Evolutionary conservation across 2,113 vertebrate genomes (phyloP).

Genomic region (Probosciger aterrimus): DNA sequence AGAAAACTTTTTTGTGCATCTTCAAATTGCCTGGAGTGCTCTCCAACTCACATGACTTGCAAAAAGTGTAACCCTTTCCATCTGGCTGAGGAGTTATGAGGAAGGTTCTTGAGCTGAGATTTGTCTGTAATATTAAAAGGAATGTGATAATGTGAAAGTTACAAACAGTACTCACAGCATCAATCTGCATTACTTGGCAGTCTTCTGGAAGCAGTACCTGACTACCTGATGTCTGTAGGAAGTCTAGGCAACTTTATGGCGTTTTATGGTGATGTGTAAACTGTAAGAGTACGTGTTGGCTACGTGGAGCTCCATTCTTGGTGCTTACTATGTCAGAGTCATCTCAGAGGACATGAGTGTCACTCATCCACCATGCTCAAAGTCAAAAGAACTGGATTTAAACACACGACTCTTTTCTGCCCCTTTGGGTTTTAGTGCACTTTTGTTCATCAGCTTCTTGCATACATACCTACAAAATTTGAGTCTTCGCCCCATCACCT

Average conservation of each 20-base stretch:
- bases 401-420: not conserved
- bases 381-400: not conserved
- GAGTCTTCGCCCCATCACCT: not conserved
- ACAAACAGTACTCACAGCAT: not conserved
- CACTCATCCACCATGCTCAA: not conserved
- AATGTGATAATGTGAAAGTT: not conserved
- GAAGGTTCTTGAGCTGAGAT: not conserved
- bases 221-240: not conserved
- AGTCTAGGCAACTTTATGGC: not conserved
- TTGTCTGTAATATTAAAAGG: not conserved
- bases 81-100: not conserved
- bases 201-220: not conserved
- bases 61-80: not conserved
- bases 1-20: not conserved
- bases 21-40: not conserved
- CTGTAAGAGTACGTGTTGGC: not conserved
- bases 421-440: not conserved
- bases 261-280: not conserved
- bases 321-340: not conserved
- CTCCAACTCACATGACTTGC: not conserved
- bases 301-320: accelerated
- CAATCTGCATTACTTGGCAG: not conserved
- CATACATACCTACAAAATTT: not conserved
- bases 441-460: not conserved
- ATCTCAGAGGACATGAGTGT: not conserved